These are phyloP conservation scores for Poeciliopsis paucimaculata DNA, from an alignment of 2,797 vertebrate species.

Conservation along the genomic window DNA sequence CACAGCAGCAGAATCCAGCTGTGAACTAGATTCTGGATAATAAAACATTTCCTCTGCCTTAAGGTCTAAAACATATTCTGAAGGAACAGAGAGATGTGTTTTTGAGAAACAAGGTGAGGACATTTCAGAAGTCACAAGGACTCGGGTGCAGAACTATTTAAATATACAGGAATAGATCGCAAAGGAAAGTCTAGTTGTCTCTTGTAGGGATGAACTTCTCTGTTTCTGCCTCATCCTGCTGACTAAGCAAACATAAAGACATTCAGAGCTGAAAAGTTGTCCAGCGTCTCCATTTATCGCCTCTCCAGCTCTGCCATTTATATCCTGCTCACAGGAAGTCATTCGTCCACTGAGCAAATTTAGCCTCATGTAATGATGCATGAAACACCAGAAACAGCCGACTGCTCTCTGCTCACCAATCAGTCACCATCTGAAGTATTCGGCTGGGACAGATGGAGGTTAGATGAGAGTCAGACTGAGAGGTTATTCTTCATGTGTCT, in stretches of 20 bases:
- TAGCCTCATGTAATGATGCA: constrained; percentile 5
- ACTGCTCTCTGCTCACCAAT: background rate
- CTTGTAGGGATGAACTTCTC: background rate
- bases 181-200: background rate
- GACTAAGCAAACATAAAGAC: background rate
- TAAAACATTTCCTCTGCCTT: background rate
- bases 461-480: background rate
- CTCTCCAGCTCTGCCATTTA: constrained; percentile 7
- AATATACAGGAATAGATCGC: background rate
- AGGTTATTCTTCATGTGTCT: background rate
- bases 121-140: background rate
- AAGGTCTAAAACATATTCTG: background rate
- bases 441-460: background rate
- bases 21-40: background rate
- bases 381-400: constrained; percentile 6
- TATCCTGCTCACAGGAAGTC: constrained; percentile 10
- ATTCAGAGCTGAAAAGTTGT: background rate
- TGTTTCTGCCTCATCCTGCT: background rate
- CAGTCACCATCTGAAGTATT: background rate
- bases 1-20: background rate
- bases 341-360: background rate
- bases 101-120: background rate
- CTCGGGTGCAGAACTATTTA: background rate
- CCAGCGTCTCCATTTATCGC: constrained; percentile 3
- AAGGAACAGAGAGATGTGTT: background rate